Conservation (phyloP, 2,888 invertebrate species). For the Melipona beecheii region DNA sequence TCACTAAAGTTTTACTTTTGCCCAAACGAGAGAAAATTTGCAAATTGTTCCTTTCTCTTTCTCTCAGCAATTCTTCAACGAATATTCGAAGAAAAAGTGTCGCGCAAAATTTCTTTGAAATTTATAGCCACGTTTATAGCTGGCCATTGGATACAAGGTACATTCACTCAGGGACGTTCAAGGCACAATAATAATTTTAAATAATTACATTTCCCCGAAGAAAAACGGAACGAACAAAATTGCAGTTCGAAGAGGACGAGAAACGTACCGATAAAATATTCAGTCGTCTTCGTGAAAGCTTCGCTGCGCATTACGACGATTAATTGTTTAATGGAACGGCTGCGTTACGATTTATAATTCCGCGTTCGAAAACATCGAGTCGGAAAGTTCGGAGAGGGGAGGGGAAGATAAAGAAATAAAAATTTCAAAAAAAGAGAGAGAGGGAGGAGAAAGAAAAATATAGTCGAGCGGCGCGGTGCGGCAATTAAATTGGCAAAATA, state of each 20-base stretch:
- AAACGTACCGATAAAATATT: background rate
- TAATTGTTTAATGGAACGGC: background rate
- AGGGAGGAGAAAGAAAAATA: background rate
- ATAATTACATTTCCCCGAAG: too few species aligned
- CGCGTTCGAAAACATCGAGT: background rate
- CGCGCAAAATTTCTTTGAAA: too few species aligned
- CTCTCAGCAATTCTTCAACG: too few species aligned
- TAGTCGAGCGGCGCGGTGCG: background rate
- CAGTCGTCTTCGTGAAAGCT: background rate
- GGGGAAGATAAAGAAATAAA: background rate
- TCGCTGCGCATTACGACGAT: background rate
- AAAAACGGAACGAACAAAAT: background rate
- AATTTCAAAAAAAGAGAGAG: background rate
- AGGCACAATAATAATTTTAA: too few species aligned
- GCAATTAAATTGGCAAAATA: constrained; percentile 34
- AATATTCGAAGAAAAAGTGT: too few species aligned
- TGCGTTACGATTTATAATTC: background rate
- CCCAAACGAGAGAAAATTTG: too few species aligned
- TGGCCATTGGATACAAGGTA: too few species aligned
- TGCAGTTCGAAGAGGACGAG: background rate
- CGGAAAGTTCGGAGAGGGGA: background rate
- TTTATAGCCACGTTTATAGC: too few species aligned
- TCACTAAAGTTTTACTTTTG: too few species aligned
- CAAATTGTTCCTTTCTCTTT: too few species aligned
- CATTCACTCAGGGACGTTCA: too few species aligned